Evolutionary conservation across 2,888 invertebrate genomes (phyloP).

Genomic region (Pollenia angustigena): DNA sequence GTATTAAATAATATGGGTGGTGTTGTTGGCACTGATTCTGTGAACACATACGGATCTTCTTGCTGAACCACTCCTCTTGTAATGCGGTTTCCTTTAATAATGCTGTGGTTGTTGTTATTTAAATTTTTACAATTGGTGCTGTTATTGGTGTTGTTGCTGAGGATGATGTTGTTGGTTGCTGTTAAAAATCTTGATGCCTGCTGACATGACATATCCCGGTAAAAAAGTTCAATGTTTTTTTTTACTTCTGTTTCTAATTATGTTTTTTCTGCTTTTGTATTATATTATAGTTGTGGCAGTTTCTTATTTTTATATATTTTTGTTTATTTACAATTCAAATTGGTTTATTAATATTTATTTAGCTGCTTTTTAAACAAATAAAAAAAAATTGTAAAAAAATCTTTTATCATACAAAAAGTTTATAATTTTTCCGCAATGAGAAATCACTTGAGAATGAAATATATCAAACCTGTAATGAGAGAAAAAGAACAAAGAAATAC

Average conservation of each 20-base stretch:
- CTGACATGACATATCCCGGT: constrained; percentile 84
- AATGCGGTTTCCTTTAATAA: constrained; percentile 65
- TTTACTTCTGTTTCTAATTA: constrained; percentile 38
- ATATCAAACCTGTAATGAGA: constrained; percentile 59
- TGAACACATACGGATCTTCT: constrained; percentile 84
- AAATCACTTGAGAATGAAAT: constrained; percentile 38
- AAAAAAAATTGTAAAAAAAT: constrained; percentile 6
- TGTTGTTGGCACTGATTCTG: constrained; percentile 83
- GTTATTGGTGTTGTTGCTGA: constrained; percentile 37
- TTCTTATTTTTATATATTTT: constrained; percentile 26
- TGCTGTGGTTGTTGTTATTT: constrained; percentile 72
- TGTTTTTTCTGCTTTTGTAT: constrained; percentile 9
- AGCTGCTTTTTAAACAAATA: constrained; percentile 48
- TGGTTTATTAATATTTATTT: constrained; percentile 29
- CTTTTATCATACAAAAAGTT: constrained; percentile 27
- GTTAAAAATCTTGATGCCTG: constrained; percentile 82
- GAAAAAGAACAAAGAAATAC: constrained; percentile 54
- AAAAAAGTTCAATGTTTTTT: constrained; percentile 33
- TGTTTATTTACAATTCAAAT: constrained; percentile 30
- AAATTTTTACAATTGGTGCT: constrained; percentile 63
- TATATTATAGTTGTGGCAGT: constrained; percentile 25
- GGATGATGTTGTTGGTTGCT: constrained; percentile 75
- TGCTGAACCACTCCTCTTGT: constrained; percentile 72
- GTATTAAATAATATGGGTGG: constrained; percentile 83
- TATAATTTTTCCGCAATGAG: constrained; percentile 56